phyloP scores from a whole-genome alignment of 2,113 vertebrate genomes.

The Menura novaehollandiae region DNA sequence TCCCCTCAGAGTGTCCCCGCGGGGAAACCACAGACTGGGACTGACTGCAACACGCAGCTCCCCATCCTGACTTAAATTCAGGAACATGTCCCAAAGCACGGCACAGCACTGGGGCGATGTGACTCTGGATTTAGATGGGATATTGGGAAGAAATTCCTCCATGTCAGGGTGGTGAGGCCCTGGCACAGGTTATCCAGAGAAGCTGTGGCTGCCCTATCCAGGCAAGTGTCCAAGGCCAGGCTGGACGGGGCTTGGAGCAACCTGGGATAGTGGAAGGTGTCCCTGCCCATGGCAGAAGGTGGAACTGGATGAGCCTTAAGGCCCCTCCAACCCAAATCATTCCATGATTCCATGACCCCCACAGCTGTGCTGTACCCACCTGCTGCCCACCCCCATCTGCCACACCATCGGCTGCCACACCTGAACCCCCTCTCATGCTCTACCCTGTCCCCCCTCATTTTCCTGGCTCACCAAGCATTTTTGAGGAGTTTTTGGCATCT shows the following conservation, averaged over 20 bases:
- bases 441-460: neutral
- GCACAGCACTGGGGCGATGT: rapidly evolving
- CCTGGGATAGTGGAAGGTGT: neutral
- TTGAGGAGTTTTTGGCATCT: conserved; percentile 74
- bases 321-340: neutral
- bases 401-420: neutral
- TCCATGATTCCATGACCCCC: neutral
- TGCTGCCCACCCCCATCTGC: neutral
- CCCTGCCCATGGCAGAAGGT: too few relatives aligned
- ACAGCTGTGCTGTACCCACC: neutral
- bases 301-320: neutral
- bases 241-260: rapidly evolving
- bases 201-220: neutral
- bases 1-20: neutral
- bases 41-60: neutral
- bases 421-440: rapidly evolving
- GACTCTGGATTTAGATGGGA: neutral
- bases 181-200: neutral
- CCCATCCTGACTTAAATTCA: neutral
- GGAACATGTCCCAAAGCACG: rapidly evolving
- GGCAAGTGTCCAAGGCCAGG: neutral
- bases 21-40: neutral
- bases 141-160: neutral
- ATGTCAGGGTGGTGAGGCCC: neutral
- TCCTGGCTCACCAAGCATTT: conserved; percentile 84